phyloP scores from a whole-genome alignment of 2,888 invertebrate species.

The Coenonympha glycerion region DNA sequence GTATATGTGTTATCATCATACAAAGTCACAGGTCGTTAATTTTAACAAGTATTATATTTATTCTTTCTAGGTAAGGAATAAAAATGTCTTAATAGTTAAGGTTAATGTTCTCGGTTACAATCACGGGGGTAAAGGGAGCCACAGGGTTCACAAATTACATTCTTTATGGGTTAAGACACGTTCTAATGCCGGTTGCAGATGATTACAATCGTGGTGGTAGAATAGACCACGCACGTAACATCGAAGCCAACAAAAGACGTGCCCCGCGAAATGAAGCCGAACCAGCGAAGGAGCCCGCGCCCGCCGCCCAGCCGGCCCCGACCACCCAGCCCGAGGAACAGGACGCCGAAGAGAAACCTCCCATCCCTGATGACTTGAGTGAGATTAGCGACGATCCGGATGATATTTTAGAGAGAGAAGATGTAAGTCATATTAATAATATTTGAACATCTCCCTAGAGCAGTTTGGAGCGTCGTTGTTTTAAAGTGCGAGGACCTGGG shows the following conservation, averaged over 20 bases:
- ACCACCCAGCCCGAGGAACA: conserved; percentile 49
- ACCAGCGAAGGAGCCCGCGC: conserved; percentile 44
- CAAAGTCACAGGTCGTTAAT: too few species aligned
- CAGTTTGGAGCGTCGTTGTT: too few species aligned
- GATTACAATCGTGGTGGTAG: conserved; percentile 64
- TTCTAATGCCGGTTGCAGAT: conserved; percentile 37
- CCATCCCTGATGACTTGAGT: conserved; percentile 83
- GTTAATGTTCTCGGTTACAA: too few species aligned
- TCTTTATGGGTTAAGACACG: neutral
- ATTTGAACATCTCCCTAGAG: neutral
- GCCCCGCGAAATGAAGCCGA: conserved; percentile 56
- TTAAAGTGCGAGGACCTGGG: too few species aligned
- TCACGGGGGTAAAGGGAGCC: too few species aligned
- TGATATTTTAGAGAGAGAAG: conserved; percentile 88
- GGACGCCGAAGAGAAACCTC: conserved; percentile 69
- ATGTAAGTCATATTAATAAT: conserved; percentile 55
- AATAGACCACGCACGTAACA: conserved; percentile 52
- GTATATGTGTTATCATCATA: too few species aligned
- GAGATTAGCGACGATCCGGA: conserved; percentile 93
- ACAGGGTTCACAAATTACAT: too few species aligned
- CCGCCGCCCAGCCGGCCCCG: conserved; percentile 44
- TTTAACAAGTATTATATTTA: too few species aligned
- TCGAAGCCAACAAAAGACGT: conserved; percentile 58
- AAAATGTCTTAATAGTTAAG: too few species aligned
- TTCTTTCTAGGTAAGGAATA: too few species aligned